Evolutionary conservation across 2,113 vertebrate genomes (phyloP).

Genomic region (Dipodomys stephensi): DNA sequence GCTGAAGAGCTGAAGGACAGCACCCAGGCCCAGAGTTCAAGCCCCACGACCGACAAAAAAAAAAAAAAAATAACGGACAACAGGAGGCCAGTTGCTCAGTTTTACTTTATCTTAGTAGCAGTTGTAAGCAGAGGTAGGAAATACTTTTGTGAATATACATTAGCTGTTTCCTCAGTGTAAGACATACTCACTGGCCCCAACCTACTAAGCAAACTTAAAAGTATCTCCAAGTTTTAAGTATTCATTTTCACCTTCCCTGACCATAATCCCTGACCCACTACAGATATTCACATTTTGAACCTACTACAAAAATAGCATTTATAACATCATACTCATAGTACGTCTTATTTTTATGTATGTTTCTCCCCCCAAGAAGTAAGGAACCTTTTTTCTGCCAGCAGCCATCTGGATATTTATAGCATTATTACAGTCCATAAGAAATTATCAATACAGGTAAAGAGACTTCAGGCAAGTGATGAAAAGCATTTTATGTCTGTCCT

Average conservation of each 20-base stretch:
- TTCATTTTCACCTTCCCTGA: neutral
- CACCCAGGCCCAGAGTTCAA: too few species aligned
- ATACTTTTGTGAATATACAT: neutral
- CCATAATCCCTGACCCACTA: neutral
- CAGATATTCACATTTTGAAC: neutral
- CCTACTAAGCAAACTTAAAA: neutral
- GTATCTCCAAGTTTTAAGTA: neutral
- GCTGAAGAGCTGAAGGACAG: too few species aligned
- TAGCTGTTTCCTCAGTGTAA: neutral
- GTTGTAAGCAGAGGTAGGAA: neutral
- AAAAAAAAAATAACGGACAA: constrained; percentile 4
- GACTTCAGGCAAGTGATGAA: too few species aligned
- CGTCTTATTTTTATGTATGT: neutral
- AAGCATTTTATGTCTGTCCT: too few species aligned
- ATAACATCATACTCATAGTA: neutral
- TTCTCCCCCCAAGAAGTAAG: neutral
- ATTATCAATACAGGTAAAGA: too few species aligned
- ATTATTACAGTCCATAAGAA: too few species aligned
- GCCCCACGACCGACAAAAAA: too few species aligned
- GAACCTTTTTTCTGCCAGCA: too few species aligned
- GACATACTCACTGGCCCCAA: neutral
- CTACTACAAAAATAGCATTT: neutral
- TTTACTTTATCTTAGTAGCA: neutral
- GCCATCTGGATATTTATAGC: too few species aligned
- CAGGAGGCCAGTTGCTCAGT: neutral